Evolutionary conservation across 2,113 vertebrate genomes (phyloP), one percentile per base, ranked within the genome.

Genomic region (Neolamprologus fasciatus): DNA sequence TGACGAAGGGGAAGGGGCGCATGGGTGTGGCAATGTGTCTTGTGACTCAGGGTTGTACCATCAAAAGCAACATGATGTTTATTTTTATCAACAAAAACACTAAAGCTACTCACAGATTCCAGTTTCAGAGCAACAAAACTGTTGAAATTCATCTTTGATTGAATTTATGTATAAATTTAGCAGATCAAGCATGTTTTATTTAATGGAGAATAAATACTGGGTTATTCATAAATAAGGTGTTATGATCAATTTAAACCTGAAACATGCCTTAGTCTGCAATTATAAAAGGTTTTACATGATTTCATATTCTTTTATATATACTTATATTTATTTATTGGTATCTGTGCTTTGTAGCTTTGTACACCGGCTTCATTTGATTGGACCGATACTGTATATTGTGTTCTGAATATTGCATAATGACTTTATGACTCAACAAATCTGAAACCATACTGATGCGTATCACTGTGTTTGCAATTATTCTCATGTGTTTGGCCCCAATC

Each of bases 1-100:
- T 88, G 17, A 83, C 19, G 40, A 53, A 71, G 61, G 82, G 50
- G 31, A 68, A 26, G 68, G 86, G 23, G 83, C 12, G 23, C 31
- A 45, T 5, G 85, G 90, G 89, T 79, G 84, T 91, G 91, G 84
- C 37, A 23, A n/a, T 83, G 68, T 92, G 83, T 93, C 73, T 91
- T 84, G 53, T 66, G 82, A 82, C 54, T 61, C 54, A 79, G 55
- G 81, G 23, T 11, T 84, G 42, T 31, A 6, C 57, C 4, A 14
- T 68, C 54, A 80, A 82, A 61, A 82, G 54, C 51, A 87, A 63
- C 33, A 4, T 79, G 50, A 82, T 58, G 33, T 61, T 63, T 53
- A 40, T 66, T 86, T 71, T 86, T 55, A 76, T 83, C 9, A 51
- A 80, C 51, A 12, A n/a, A 8, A 66, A 37, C 80, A 51, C 40